Conservation (phyloP, 2,888 invertebrate species). For the Alviniconcha strummeri region DNA sequence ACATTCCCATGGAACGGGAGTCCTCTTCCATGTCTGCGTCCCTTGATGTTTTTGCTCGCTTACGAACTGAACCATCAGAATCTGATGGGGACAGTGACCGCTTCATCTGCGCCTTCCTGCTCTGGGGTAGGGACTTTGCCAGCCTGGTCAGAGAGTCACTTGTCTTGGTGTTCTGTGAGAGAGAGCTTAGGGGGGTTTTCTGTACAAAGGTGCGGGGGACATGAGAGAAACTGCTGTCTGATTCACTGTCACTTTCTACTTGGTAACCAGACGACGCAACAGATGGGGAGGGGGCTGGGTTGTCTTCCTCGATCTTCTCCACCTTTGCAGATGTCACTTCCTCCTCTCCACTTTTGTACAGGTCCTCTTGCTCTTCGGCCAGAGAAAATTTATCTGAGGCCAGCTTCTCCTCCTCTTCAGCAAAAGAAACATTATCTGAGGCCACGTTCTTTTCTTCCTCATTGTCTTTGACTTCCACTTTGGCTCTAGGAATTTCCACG, state of each 20-base stretch:
- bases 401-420: background rate
- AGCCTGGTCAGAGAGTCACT: background rate
- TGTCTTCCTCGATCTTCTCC: background rate
- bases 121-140: background rate
- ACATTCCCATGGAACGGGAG: slow-evolving; percentile 14
- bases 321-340: background rate
- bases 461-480: too few relatives aligned
- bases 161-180: background rate
- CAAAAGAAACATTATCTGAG: background rate
- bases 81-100: slow-evolving; percentile 28
- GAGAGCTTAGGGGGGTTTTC: background rate
- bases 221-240: slow-evolving; percentile 29
- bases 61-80: slow-evolving; percentile 5
- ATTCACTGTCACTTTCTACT: slow-evolving; percentile 21
- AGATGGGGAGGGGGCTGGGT: slow-evolving; percentile 5
- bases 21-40: slow-evolving; percentile 19
- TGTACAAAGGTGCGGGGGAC: background rate
- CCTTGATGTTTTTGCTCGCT: background rate
- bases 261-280: background rate
- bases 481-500: too few relatives aligned
- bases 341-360: slow-evolving; percentile 7
- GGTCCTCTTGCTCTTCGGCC: slow-evolving; percentile 10
- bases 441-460: background rate
- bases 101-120: background rate
- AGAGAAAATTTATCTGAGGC: slow-evolving; percentile 6